A percentile compares a stretch with the other conserved stretches of the same genome.
These are phyloP conservation scores for Ophiothrix spiculata DNA, from an alignment of 35 echinoderm and acorn worm genomes.

Conservation along the genomic window DNA sequence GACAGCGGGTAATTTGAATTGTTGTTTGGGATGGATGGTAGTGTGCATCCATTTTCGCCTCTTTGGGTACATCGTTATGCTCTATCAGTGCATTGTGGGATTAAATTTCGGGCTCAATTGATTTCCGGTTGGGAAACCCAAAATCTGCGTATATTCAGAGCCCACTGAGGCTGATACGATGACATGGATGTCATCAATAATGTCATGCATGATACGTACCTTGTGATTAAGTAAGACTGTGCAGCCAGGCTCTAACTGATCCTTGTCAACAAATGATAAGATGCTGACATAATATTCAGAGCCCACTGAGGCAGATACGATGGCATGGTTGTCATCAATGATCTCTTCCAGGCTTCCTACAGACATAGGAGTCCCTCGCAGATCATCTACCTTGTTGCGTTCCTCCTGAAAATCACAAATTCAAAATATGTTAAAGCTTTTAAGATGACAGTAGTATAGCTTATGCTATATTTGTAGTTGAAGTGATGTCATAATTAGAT, in stretches of 20 bases:
- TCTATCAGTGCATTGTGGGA: too few relatives aligned
- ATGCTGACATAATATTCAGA: constrained; percentile 99
- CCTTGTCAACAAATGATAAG: constrained; percentile 98
- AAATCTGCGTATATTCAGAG: too few relatives aligned
- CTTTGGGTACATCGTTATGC: too few relatives aligned
- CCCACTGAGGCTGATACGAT: constrained; percentile 93
- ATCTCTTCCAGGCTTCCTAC: constrained; percentile 97
- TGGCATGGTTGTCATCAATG: constrained; percentile 99
- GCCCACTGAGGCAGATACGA: constrained; percentile 92
- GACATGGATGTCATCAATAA: constrained; percentile 94
- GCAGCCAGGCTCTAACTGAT: constrained; percentile 94
- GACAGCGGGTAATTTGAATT: too few relatives aligned
- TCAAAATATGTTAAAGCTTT: too few relatives aligned
- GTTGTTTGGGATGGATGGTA: too few relatives aligned
- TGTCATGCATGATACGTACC: constrained; percentile 87
- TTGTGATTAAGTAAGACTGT: constrained; percentile 97
- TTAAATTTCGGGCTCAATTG: too few relatives aligned
- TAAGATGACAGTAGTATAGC: too few relatives aligned
- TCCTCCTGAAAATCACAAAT: constrained; percentile 74
- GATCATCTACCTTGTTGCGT: constrained; percentile 94
- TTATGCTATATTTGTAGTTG: too few relatives aligned
- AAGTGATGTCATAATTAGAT: too few relatives aligned
- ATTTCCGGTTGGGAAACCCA: too few relatives aligned
- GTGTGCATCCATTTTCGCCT: too few relatives aligned
- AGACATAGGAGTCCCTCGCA: constrained; percentile 96